Percentiles rank a stretch among this genome's conserved stretches.
These are phyloP conservation scores for Cydia pomonella DNA, from an alignment of 1,140 invertebrate genomes.

Conservation along the genomic window DNA sequence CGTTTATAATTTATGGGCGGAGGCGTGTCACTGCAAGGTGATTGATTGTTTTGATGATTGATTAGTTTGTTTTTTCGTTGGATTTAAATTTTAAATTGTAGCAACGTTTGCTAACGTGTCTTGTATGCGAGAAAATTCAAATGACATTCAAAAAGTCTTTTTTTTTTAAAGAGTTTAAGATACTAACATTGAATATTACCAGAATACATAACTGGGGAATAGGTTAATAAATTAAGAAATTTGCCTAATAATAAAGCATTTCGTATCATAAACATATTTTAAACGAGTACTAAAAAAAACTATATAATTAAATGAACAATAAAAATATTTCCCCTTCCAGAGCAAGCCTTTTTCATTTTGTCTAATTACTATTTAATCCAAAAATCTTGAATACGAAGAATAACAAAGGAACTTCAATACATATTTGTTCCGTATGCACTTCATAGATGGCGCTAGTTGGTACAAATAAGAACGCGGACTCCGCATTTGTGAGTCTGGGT, in stretches of 20 bases:
- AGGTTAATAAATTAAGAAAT: too few relatives aligned
- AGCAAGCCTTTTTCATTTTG: too few relatives aligned
- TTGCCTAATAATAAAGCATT: too few relatives aligned
- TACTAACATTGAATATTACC: too few relatives aligned
- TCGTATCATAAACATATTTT: too few relatives aligned
- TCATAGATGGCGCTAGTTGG: slow-evolving; percentile 39
- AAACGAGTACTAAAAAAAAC: too few relatives aligned
- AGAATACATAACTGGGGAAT: too few relatives aligned
- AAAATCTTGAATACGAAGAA: too few relatives aligned
- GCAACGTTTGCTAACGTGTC: not conserved
- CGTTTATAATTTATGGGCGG: slow-evolving; percentile 34
- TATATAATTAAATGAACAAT: too few relatives aligned
- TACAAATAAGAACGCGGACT: not conserved
- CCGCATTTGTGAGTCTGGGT: not conserved
- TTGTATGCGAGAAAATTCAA: slow-evolving; percentile 1
- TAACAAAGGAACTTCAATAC: not conserved
- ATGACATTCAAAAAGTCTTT: not conserved
- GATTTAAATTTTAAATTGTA: slow-evolving; percentile 7
- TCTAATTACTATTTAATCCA: too few relatives aligned
- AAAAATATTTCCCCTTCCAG: too few relatives aligned
- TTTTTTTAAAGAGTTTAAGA: too few relatives aligned
- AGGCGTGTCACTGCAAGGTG: slow-evolving; percentile 25
- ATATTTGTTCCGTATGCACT: not conserved
- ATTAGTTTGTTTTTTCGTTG: slow-evolving; percentile 19
- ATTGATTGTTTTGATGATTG: slow-evolving; percentile 32